Percentiles rank a stretch among this genome's conserved stretches.
Conservation (phyloP, 2,113 vertebrate species). For the Sula dactylatra region DNA sequence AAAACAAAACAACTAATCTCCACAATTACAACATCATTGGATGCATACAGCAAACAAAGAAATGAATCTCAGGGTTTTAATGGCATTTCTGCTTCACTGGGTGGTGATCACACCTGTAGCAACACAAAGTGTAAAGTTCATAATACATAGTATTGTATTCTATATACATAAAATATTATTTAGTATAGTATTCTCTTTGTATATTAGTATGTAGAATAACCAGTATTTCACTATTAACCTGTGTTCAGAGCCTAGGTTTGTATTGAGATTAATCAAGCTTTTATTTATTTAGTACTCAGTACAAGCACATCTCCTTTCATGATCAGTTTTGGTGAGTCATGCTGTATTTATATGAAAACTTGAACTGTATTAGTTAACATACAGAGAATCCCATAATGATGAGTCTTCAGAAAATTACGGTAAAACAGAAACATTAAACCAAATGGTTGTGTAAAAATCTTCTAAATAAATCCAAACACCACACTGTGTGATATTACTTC, state of each 20-base stretch:
- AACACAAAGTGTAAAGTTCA: not conserved
- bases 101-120: not conserved
- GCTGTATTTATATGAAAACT: not conserved
- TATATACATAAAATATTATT: not conserved
- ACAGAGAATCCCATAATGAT: rapidly evolving
- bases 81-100: not conserved
- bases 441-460: not conserved
- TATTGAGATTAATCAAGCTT: not conserved
- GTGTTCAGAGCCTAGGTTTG: not conserved
- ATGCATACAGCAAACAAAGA: not conserved
- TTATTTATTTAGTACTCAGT: not conserved
- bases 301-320: not conserved
- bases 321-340: not conserved
- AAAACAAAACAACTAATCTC: not conserved
- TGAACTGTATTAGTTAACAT: not conserved
- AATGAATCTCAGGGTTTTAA: not conserved
- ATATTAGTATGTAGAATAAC: not conserved
- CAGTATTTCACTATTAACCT: not conserved
- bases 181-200: not conserved
- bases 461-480: not conserved
- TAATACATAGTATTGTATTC: too few species aligned
- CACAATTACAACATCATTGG: not conserved
- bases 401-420: not conserved
- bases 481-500: not conserved
- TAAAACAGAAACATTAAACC: not conserved